Base-by-base conservation (phyloP, 2,888 invertebrate genomes). In the Ormyrus labotus region DNA sequence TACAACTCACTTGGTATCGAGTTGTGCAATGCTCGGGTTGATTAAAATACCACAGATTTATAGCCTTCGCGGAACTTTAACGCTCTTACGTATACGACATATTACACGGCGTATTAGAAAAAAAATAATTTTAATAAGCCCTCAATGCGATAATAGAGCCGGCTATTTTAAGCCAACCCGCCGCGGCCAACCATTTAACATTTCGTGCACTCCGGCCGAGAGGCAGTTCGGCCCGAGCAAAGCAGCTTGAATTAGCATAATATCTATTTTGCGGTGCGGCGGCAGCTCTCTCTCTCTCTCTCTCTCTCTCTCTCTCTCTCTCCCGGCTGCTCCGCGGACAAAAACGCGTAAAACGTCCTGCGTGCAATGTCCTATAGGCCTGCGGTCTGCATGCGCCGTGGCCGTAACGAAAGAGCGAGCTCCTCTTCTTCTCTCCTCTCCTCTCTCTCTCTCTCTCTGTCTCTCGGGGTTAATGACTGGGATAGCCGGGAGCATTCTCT, bases 331-430 rank as follows among this genome's bases (percentile, higher is more conserved):
- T 67, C 19, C 19, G 10, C 47, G 8, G 34, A 9, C 51, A 34
- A 34, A 34, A 34, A 19, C 11, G 13, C 9, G 61, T 19, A 19
- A 34, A 51, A 34, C 34, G 34, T 34, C 58, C 53, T 64, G 71
- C 60, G 60, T 70, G 77, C 63, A 75, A 75, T 70, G 57, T 69
- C 69, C 63, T 60, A 45, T 48, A 64, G 11, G 73, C 57, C 8
- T 13, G 45, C n/a, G n/a, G 57, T 47, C 57, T 58, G 8, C 19
- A 60, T 60, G 11, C 19, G 19, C 13, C 6, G 60, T 7, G 77
- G 70, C 70, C 64, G 64, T 77, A 70, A 77, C 76, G 76, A 71
- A 67, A 78, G 60, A 65, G 71, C 13, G 58, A 53, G 48, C 55
- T 55, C 47, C 53, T 64, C 11, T 58, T 34, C 19, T 50, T 57